Base-by-base conservation (phyloP, 2,797 vertebrate species). In the Myoxocephalus aenaeus region DNA sequence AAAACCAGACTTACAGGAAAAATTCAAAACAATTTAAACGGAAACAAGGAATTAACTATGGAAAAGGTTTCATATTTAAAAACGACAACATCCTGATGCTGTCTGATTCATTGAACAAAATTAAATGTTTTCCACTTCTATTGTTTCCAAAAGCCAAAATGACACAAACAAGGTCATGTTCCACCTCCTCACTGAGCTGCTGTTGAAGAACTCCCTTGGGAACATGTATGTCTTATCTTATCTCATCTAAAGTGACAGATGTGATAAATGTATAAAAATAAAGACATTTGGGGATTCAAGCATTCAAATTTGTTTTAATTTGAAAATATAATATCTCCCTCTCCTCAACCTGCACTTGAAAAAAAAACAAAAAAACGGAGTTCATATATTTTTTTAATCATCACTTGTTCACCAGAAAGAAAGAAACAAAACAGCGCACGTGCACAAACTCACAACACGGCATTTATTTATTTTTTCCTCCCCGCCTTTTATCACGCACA, bases 401-500 rank as follows among this genome's bases (percentile, higher is more conserved):
- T 50, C 20, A 65, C 40, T 5, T 5, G 5, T 12, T n/a, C 48
- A 9, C 8, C 20, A 7, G 2, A 74, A 34, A 38, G 22, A 25
- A 53, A 11, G 32, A 25, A 22, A 53, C 79, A 80, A 79, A 57
- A 3, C n/a, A 20, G 27, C 29, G 38, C 81, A 86, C 86, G 73
- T 86, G 80, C 84, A 83, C 76, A 68, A 71, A 84, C 83, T 83
- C 69, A 59, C 74, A 81, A 62, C 85, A 71, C 62, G 51, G 53
- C 54, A 51, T 64, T 50, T 80, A 64, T 76, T 77, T 50, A 68
- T 38, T 22, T 44, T 44, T 46, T 14, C 34, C 27, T 18, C 8
- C 73, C 65, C 76, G 72, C 93, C 51, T 92, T 93, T 95, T 95
- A 94, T 94, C 90, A 87, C 86, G 85, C 93, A 87, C 93, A 92